Conservation (phyloP, 1,140 invertebrate species). For the Aphidius ervi region DNA sequence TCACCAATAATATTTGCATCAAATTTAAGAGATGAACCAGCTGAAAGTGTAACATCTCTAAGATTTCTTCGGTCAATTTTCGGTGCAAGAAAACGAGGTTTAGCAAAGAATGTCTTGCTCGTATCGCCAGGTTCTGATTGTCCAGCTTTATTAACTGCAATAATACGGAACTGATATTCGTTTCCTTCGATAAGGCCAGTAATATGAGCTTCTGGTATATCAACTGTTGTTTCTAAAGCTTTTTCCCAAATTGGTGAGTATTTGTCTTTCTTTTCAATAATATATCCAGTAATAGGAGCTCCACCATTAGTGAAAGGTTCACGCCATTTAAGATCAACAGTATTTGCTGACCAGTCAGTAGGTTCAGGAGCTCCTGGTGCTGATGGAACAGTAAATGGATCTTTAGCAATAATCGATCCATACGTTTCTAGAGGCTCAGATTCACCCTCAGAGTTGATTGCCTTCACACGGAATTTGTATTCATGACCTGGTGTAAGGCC, state of each 20-base stretch:
- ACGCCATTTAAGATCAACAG: slow-evolving; percentile 83
- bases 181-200: slow-evolving; percentile 92
- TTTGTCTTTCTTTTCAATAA: slow-evolving; percentile 96
- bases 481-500: slow-evolving; percentile 89
- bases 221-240: slow-evolving; percentile 72
- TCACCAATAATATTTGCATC: slow-evolving; percentile 89
- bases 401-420: slow-evolving; percentile 88
- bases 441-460: slow-evolving; percentile 94
- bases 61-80: slow-evolving; percentile 92
- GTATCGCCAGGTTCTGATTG: slow-evolving; percentile 82
- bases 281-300: slow-evolving; percentile 88
- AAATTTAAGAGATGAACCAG: slow-evolving; percentile 86
- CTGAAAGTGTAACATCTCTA: slow-evolving; percentile 83
- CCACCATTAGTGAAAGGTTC: slow-evolving; percentile 82
- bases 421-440: slow-evolving; percentile 94
- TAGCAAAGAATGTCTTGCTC: slow-evolving; percentile 86
- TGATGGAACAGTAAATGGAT: slow-evolving; percentile 87
- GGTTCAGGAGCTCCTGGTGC: slow-evolving; percentile 82
- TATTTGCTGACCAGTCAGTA: slow-evolving; percentile 87
- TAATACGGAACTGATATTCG: slow-evolving; percentile 97
- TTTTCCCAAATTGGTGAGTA: slow-evolving; percentile 91
- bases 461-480: slow-evolving; percentile 97
- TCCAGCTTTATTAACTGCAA: slow-evolving; percentile 92
- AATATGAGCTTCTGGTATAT: slow-evolving; percentile 69
- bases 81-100: slow-evolving; percentile 87